Conservation (phyloP, 2,888 invertebrate species). For the Rhaphigaster nebulosa region DNA sequence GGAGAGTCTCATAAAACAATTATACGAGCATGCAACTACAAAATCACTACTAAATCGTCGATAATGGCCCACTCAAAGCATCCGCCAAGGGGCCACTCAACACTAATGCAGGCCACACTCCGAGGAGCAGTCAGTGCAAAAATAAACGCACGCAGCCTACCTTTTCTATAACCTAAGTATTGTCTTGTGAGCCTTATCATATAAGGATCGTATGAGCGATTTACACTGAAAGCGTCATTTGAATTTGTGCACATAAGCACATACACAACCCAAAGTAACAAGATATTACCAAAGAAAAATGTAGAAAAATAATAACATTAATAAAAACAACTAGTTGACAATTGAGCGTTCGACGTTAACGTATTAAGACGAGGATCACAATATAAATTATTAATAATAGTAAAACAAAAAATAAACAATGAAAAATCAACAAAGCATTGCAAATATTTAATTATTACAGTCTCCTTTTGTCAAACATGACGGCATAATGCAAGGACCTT, state of each 20-base stretch:
- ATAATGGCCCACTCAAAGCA: conserved; percentile 57
- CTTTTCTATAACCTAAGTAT: conserved; percentile 51
- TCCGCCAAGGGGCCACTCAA: conserved; percentile 53
- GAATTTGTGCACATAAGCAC: conserved; percentile 52
- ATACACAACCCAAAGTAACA: conserved; percentile 27
- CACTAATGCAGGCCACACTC: conserved; percentile 15
- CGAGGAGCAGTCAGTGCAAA: conserved; percentile 7
- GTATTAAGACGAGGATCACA: conserved; percentile 44
- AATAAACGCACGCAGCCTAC: conserved; percentile 40
- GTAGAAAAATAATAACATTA: conserved; percentile 34
- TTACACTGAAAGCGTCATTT: conserved; percentile 56
- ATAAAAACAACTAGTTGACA: conserved; percentile 45
- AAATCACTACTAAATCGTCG: conserved; percentile 34
- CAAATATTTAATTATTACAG: conserved; percentile 46
- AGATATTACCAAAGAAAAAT: not conserved
- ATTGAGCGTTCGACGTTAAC: conserved; percentile 51
- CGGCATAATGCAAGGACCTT: conserved; percentile 23
- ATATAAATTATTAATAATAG: conserved; percentile 44
- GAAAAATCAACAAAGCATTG: conserved; percentile 50
- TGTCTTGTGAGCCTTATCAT: conserved; percentile 53
- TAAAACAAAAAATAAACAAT: conserved; percentile 50
- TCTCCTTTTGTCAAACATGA: conserved; percentile 29
- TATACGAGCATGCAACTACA: conserved; percentile 56
- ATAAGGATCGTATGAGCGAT: conserved; percentile 53
- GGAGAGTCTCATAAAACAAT: conserved; percentile 33